Base-by-base conservation (phyloP, 2,888 invertebrate genomes). In the Lasiommata megera region DNA sequence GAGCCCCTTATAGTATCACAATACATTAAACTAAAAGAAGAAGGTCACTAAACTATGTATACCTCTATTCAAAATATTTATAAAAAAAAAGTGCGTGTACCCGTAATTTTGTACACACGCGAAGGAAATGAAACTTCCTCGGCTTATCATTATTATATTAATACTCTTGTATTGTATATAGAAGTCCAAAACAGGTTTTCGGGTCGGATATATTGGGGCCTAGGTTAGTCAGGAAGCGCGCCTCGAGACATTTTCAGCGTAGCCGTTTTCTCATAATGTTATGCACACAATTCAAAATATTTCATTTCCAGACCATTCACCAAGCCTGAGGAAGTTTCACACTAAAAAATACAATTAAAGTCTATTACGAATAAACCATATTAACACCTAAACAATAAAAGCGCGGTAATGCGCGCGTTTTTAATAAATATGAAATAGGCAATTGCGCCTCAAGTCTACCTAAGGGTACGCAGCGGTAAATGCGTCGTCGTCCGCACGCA, bases 1-100 rank as follows among this genome's bases (percentile, higher is more conserved):
- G 79, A 75, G 80, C 87, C 85, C 85, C 78, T 73, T 77, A 79
- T 82, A 85, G 82, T 87, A 88, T 87, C 88, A 88, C 88, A 88
- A 86, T 83, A 79, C 79, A 84, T 82, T 78, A 78, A 84, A 84
- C 82, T 81, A 84, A 87, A 84, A 71, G 69, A 74, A 71, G 69
- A 74, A 82, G 79, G 78, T 83, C 82, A 76, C 79, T 79, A 77
- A 74, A 73, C 77, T 79, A 78, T 73, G 76, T 76, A 76, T 77
- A 77, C 76, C 75, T 74, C 76, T 80, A 76, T 68, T 72, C 80
- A 82, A 82, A 77, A 75, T 75, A 73, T 76, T 74, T 75, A 77
- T 81, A 80, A 50, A 28, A 50, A 50, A 23, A 38, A 72, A 82
- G 5, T 23, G 23, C 23, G 23, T 5, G 23, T 5, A 23, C 5